Evolutionary conservation across 2,888 invertebrate species (phyloP), one percentile per base, ranked within the genome.

Genomic region (Pasiphila rectangulata): DNA sequence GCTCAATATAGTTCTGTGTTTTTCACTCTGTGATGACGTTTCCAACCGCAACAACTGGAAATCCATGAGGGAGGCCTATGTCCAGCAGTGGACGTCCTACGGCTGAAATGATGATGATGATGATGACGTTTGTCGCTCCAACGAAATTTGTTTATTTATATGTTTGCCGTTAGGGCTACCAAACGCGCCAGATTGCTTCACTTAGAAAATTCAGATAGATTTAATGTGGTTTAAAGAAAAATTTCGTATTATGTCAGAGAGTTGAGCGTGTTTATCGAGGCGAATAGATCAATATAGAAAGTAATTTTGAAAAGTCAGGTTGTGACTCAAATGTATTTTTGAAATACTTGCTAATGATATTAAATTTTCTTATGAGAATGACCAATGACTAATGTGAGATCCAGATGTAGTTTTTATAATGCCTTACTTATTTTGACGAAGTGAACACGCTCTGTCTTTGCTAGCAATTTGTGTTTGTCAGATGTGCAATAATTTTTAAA

Each of bases 401-500:
- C 35, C 32, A 30, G 37, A 36, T 34, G 37, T 46, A 41, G 36
- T 30, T 47, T 40, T 30, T 41, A 32, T 41, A 17, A 34, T 16
- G 36, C 47, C 25, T 25, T 25, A 12, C 29, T 35, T 46, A 23
- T 32, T 42, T 23, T 23, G 38, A 42, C 34, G 5, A 42, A 32
- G 13, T 32, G n/a, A 47, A 42, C 42, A 42, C 39, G 35, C 46
- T 46, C 30, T 15, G 20, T 25, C 49, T 58, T 51, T 63, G 56
- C 59, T 51, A 32, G 32, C 10, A 36, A 25, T 32, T 19, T 29
- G 23, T 7, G 10, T 4, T 35, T n/a, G 0, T 9, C 13, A 6
- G 16, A 9, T 36, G 21, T 41, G 24, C 17, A 34, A 34, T 24
- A 23, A n/a, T 12, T 39, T 25, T 30, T 9, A 9, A 16, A 4